Evolutionary conservation across 2,888 invertebrate genomes (phyloP), one percentile per base, ranked within the genome.

Genomic region (Drosophila pegasa): DNA sequence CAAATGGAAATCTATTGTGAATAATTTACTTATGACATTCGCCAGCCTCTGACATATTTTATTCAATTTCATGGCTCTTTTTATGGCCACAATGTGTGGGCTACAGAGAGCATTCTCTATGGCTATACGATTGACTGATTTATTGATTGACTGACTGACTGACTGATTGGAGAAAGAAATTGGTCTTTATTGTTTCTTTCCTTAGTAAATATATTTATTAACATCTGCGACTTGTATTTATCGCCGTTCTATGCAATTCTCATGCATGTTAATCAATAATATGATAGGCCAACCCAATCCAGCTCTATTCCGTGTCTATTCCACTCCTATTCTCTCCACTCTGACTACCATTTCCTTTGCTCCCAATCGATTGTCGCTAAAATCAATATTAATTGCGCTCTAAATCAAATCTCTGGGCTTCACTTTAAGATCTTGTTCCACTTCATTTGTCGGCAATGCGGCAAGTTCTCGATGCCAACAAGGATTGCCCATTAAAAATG

Each of bases 401-500:
- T 80, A 83, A 86, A 86, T 86, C 80, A 80, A 74, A 78, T 37
- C 57, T 55, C 25, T 43, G n/a, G 12, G 51, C 47, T 50, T 54
- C 71, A 75, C 65, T 75, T 70, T 63, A 35, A 20, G 48, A 33
- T 60, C 65, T 57, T 75, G 78, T 69, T 80, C 60, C 79, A 78
- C 72, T 78, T 79, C 79, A 79, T 78, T 78, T 76, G 75, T 55
- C 60, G 76, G 65, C 40, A 37, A 8, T 41, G 71, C 37, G 43
- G 33, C 52, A 10, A 38, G 68, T 60, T 47, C 50, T 37, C 69
- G 59, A 64, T 71, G 74, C 68, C 79, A 69, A 83, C 83, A 83
- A 87, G 83, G 72, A 83, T 83, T 87, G 76, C 76, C 87, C 83
- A 83, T 83, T 83, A 83, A 83, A 83, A 83, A 83, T 83, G 83